A percentile compares a stretch with the other conserved stretches of the same genome.
phyloP scores from a whole-genome alignment of 2,888 invertebrate genomes.

The Timema cristinae region DNA sequence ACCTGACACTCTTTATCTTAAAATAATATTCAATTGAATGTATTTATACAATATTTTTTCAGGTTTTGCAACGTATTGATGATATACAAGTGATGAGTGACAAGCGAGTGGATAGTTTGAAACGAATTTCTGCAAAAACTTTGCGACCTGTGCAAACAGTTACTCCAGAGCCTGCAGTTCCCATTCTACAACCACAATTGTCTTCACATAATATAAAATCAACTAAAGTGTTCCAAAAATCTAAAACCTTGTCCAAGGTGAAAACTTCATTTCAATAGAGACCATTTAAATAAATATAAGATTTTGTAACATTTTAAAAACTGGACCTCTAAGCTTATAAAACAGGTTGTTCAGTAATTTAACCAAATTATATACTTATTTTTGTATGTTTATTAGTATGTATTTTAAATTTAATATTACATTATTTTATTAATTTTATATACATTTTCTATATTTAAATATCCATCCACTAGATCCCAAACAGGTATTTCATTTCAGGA shows the following conservation, averaged over 20 bases:
- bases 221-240: conserved; percentile 46
- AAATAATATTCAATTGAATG: no score
- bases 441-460: neutral
- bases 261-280: conserved; percentile 26
- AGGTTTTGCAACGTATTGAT: conserved; percentile 90
- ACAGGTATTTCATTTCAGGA: no score
- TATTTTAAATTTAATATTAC: no score
- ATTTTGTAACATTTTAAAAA: no score
- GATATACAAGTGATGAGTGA: conserved; percentile 93
- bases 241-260: conserved; percentile 52
- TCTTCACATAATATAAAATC: conserved; percentile 45
- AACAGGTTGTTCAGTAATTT: no score
- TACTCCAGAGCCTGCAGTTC: conserved; percentile 66
- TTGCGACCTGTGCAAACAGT: conserved; percentile 76
- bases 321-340: no score
- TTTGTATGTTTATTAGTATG: no score
- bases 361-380: no score
- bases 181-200: conserved; percentile 55
- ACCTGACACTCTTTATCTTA: neutral
- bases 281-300: no score
- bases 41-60: conserved; percentile 28
- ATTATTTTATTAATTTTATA: neutral
- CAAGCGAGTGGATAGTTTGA: conserved; percentile 69
- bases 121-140: conserved; percentile 66
- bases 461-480: neutral